Base-by-base conservation (phyloP, 1,140 invertebrate species). In the Lanistes nyassanus region DNA sequence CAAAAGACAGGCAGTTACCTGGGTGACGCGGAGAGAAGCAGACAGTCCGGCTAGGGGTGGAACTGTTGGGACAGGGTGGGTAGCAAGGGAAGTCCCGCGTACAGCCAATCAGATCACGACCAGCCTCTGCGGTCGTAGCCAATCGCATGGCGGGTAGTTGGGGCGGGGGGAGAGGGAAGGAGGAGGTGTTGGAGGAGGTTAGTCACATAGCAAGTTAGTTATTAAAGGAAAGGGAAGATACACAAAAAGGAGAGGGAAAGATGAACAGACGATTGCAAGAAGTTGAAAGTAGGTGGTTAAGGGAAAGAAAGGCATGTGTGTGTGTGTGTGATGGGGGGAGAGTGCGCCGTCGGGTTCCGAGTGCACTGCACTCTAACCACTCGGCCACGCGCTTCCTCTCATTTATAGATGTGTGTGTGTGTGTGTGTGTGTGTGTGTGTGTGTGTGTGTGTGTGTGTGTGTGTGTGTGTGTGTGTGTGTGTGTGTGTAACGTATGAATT, bases 391-490 rank as follows among this genome's bases (percentile, higher is more conserved):
- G n/a, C n/a, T n/a, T n/a, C n/a, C n/a, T 13, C 13, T 13, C n/a
- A n/a, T 55, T 13, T 55, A 55, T 16, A 55, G 13, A n/a, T 55
- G 53, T 55, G 13, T 5, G 56, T 60, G 56, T 23, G 56, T 23
- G 4, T 60, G 4, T 23, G 2, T 60, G 56, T 60, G 56, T 60
- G 56, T 23, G 56, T 60, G 56, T 60, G 56, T 60, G 56, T 60
- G 56, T 60, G 56, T 60, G 56, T 60, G 56, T 60, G 56, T 60
- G 56, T 60, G 56, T 60, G 56, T 60, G 56, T 60, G 56, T 60
- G 56, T 60, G 56, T 60, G 53, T 55, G 13, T n/a, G 13, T n/a
- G 53, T 16, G 13, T 55, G 13, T 55, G 13, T 55, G 53, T 55
- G 53, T 13, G 56, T 60, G 56, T 11, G 56, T 16, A 21, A n/a